Percentiles rank a stretch among this genome's conserved stretches.
phyloP scores from a whole-genome alignment of 2,888 invertebrate species.

The Lamellibrachia columna region DNA sequence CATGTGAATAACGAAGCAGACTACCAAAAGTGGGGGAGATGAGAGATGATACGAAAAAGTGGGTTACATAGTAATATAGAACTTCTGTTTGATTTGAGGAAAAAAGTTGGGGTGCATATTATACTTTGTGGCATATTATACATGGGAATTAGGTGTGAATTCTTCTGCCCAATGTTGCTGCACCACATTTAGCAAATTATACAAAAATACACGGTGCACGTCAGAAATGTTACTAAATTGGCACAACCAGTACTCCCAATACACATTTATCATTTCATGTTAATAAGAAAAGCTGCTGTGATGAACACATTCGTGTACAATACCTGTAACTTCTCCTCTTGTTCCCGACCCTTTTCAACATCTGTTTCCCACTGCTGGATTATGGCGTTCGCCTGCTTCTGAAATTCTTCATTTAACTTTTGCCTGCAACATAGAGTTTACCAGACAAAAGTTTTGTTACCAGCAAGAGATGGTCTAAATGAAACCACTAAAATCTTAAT shows the following conservation, averaged over 20 bases:
- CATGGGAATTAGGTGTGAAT: background rate
- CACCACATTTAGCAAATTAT: too few species aligned
- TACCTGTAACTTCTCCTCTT: conserved; percentile 53
- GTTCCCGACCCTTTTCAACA: conserved; percentile 58
- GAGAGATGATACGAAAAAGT: too few species aligned
- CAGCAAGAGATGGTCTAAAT: background rate
- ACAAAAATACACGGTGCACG: too few species aligned
- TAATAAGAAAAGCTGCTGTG: background rate
- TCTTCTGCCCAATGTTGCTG: too few species aligned
- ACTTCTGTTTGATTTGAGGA: too few species aligned
- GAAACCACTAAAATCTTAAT: background rate
- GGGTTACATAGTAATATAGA: too few species aligned
- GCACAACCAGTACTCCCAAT: background rate
- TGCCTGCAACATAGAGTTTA: conserved; percentile 41
- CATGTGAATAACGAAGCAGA: too few species aligned
- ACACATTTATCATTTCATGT: background rate
- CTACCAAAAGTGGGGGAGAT: too few species aligned
- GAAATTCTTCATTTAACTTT: conserved; percentile 59
- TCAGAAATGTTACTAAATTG: background rate
- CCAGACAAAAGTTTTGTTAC: background rate
- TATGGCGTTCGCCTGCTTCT: conserved; percentile 54
- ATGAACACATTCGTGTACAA: background rate
- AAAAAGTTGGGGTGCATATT: too few species aligned
- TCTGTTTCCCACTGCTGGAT: conserved; percentile 62
- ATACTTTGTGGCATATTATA: background rate